Percentiles rank a stretch among this genome's conserved stretches.
Evolutionary conservation across 2,888 invertebrate genomes (phyloP).

Genomic region (Synanthedon myopaeformis): DNA sequence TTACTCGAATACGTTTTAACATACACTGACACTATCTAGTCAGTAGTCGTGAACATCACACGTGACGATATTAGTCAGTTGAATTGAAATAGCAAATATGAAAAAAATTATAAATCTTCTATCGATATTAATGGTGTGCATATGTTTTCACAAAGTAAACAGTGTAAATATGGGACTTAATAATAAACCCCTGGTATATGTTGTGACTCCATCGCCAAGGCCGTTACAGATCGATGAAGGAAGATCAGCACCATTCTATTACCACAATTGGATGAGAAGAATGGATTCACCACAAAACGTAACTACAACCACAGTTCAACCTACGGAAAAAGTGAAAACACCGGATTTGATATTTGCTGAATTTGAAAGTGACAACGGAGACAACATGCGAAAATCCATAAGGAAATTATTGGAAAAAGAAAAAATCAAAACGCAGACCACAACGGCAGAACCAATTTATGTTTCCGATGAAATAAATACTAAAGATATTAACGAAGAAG

Average conservation of each 20-base stretch:
- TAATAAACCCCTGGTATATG: constrained; percentile 49
- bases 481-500: constrained; percentile 15
- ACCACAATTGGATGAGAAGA: constrained; percentile 55
- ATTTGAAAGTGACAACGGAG: constrained; percentile 42
- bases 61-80: constrained; percentile 9
- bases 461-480: constrained; percentile 35
- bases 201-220: constrained; percentile 51
- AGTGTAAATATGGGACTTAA: constrained; percentile 17
- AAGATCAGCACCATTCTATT: constrained; percentile 52
- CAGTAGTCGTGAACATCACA: constrained; percentile 32
- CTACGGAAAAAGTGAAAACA: constrained; percentile 29
- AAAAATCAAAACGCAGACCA: constrained; percentile 22
- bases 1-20: constrained; percentile 28
- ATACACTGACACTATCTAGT: constrained; percentile 35
- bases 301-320: constrained; percentile 24
- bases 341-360: constrained; percentile 63
- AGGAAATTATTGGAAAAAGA: constrained; percentile 52
- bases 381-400: constrained; percentile 43
- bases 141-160: constrained; percentile 15
- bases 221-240: constrained; percentile 27
- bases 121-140: constrained; percentile 16
- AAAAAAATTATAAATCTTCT: constrained; percentile 23
- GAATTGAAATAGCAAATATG: constrained; percentile 25
- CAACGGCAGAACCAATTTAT: constrained; percentile 39
- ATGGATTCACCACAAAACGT: constrained; percentile 37